These are phyloP conservation scores for Nomada goodeniana DNA, from an alignment of 2,888 invertebrate genomes.

Conservation along the genomic window DNA sequence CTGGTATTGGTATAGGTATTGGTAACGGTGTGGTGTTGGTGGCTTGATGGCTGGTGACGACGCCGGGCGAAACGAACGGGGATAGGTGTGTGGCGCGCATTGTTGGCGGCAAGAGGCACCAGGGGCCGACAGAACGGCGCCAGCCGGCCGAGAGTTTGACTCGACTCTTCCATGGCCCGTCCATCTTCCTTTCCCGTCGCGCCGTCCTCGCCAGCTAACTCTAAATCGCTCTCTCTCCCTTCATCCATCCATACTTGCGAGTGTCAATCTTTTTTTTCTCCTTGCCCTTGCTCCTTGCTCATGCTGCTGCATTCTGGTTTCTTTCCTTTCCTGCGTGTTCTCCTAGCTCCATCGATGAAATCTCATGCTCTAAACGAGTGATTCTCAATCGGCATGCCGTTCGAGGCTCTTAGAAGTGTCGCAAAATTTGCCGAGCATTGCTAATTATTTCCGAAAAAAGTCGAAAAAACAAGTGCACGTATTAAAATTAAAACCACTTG, in stretches of 20 bases:
- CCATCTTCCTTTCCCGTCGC: slow-evolving; percentile 23
- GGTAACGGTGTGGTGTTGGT: slow-evolving; percentile 8
- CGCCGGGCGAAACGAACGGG: slow-evolving; percentile 47
- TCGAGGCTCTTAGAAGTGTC: too few species aligned
- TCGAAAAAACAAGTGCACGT: too few species aligned
- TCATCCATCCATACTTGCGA: neutral
- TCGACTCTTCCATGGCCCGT: slow-evolving; percentile 60
- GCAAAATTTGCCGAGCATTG: too few species aligned
- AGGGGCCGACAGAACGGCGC: slow-evolving; percentile 80
- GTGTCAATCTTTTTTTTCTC: neutral
- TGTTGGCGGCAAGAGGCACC: slow-evolving; percentile 77
- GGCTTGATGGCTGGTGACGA: slow-evolving; percentile 54
- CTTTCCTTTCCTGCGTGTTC: slow-evolving; percentile 11
- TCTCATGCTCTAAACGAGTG: too few species aligned
- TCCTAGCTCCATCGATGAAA: slow-evolving; percentile 2
- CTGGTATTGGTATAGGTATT: slow-evolving; percentile 6
- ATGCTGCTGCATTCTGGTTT: neutral
- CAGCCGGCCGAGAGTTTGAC: slow-evolving; percentile 75
- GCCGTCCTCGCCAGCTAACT: neutral
- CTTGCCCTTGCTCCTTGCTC: neutral
- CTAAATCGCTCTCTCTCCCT: neutral
- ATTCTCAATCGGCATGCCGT: too few species aligned
- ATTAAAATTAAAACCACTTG: too few species aligned
- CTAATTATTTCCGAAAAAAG: too few species aligned
- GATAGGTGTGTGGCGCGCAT: slow-evolving; percentile 70